Conservation (phyloP, 2,797 vertebrate species). For the Xerus rutilus region DNA sequence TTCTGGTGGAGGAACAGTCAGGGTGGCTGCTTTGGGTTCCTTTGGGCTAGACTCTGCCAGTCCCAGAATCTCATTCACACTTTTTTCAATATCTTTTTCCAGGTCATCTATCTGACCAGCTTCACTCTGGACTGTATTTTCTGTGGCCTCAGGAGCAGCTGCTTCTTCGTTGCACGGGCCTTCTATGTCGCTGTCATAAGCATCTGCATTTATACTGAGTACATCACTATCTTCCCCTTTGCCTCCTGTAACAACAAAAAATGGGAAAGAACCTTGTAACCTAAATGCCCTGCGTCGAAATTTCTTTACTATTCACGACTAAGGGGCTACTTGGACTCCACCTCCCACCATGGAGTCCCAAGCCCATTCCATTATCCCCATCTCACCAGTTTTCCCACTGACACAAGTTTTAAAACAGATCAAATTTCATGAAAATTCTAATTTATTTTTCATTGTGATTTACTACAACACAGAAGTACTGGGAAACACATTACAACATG, state of each 20-base stretch:
- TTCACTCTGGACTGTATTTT: slow-evolving; percentile 78
- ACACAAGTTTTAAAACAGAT: slow-evolving; percentile 69
- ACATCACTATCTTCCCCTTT: slow-evolving; percentile 97
- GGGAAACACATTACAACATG: slow-evolving; percentile 74
- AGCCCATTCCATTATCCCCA: slow-evolving; percentile 36
- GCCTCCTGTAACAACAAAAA: slow-evolving; percentile 87
- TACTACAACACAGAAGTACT: slow-evolving; percentile 70
- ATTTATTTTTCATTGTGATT: slow-evolving; percentile 78
- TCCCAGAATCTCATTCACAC: slow-evolving; percentile 96
- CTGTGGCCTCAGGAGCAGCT: slow-evolving; percentile 84
- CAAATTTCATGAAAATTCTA: slow-evolving; percentile 77
- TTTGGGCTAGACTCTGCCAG: slow-evolving; percentile 87
- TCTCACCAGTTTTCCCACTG: background rate
- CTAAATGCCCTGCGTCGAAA: slow-evolving; percentile 40
- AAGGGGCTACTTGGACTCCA: background rate
- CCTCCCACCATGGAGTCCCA: slow-evolving; percentile 60
- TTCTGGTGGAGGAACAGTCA: slow-evolving; percentile 83
- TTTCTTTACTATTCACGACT: slow-evolving; percentile 58
- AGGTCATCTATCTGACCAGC: slow-evolving; percentile 91
- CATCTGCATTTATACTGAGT: slow-evolving; percentile 97
- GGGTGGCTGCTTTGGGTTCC: slow-evolving; percentile 79
- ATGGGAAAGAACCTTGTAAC: slow-evolving; percentile 26
- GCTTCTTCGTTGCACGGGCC: slow-evolving; percentile 92
- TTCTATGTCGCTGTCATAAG: slow-evolving; percentile 98
- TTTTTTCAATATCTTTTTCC: slow-evolving; percentile 97